Base-by-base conservation (phyloP, 2,888 invertebrate genomes). In the Calephelis perditalis region DNA sequence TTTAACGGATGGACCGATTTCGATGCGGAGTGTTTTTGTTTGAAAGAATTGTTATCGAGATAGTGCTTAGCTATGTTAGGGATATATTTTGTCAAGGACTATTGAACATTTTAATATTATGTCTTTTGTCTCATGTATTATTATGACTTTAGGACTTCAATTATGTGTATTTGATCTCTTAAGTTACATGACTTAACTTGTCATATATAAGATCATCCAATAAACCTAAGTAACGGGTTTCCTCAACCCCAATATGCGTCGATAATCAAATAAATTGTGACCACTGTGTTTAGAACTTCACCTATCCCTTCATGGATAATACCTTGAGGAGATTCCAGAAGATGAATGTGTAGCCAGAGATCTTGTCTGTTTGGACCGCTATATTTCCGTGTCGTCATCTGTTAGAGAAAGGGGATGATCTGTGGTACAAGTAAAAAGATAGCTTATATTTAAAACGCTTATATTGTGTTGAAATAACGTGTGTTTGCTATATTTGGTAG, bases 381-480 rank as follows among this genome's bases (percentile, higher is more conserved):
- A 76, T 78, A 77, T 81, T 78, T 80, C 76, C 76, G 75, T 74
- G 67, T 71, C 75, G 73, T 71, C 73, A 74, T 70, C 71, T 71
- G 71, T 72, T 70, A 64, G 65, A 68, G 70, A 71, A 73, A 73
- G 71, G 70, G 64, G 67, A 70, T 69, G 67, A 64, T 60, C 57
- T 65, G 66, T 71, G 73, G 74, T 67, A 35, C 65, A 73, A 74
- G 69, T 59, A 62, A 65, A 15, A 59, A 46, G 26, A 26, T 26
- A 2, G 1, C 26, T 26, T 26, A 26, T 26, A 26, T 26, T 26
- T 26, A 26, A 26, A 26, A 47, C 49, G 26, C 49, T 58, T 49
- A 40, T 47, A 58, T 26, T 37, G 26, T 40, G 40, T 26, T 26
- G 26, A 3, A 26, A 3, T 26, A 26, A 26, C 4, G 26, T 26